Percentiles rank a stretch among this genome's conserved stretches.
These are phyloP conservation scores for Poecilus cupreus DNA, from an alignment of 2,888 invertebrate genomes.

Conservation along the genomic window DNA sequence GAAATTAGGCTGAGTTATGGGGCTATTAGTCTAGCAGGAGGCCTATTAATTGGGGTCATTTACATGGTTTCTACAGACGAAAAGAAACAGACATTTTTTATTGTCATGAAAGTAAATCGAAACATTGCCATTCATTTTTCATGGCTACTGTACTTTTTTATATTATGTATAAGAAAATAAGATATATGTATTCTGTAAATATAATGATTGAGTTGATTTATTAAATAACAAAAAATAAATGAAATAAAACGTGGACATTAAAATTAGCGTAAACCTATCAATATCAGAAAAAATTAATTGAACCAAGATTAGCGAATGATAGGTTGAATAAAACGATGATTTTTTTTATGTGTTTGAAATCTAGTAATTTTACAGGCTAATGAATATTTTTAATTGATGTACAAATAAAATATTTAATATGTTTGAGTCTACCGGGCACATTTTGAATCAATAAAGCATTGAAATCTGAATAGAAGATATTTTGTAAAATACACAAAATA, in stretches of 20 bases:
- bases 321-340: not conserved
- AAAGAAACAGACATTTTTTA: too few species aligned
- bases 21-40: not conserved
- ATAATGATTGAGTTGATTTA: too few species aligned
- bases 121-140: too few species aligned
- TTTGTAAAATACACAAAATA: too few species aligned
- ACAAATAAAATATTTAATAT: slow-evolving; percentile 9
- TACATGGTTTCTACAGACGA: too few species aligned
- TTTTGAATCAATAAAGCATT: not conserved
- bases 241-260: not conserved
- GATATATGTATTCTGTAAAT: too few species aligned
- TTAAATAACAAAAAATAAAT: slow-evolving; percentile 9
- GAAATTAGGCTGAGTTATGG: not conserved
- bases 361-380: not conserved
- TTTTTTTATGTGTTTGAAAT: not conserved
- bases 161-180: too few species aligned
- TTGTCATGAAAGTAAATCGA: too few species aligned
- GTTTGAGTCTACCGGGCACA: not conserved
- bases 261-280: not conserved
- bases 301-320: not conserved
- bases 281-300: not conserved
- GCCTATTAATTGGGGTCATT: too few species aligned
- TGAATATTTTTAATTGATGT: slow-evolving; percentile 9
- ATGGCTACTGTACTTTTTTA: too few species aligned
- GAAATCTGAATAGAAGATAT: too few species aligned